Evolutionary conservation across 2,113 vertebrate species (phyloP).

Genomic region (Tetraodon nigroviridis): DNA sequence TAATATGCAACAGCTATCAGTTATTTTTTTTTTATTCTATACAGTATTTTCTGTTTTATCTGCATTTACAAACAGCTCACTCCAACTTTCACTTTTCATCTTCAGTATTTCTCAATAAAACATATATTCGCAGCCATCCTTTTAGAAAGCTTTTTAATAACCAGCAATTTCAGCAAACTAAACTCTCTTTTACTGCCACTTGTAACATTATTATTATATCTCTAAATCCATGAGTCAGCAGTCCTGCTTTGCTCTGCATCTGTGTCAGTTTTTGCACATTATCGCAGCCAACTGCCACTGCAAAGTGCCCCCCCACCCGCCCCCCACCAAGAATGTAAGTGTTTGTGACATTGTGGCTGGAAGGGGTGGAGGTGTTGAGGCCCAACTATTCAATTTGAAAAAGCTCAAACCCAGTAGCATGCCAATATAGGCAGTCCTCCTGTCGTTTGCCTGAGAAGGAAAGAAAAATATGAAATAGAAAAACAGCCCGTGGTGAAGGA

Average conservation of each 20-base stretch:
- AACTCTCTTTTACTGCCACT: constrained; percentile 12
- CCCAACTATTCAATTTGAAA: constrained; percentile 65
- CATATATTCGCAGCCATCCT: constrained; percentile 34
- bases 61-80: too few relatives aligned
- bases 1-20: constrained; percentile 41
- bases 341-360: constrained; percentile 65
- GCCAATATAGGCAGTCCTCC: constrained; percentile 47
- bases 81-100: constrained; percentile 12
- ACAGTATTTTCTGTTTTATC: neutral
- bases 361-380: constrained; percentile 59
- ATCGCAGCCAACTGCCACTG: constrained; percentile 41
- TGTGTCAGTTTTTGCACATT: constrained; percentile 40
- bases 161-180: constrained; percentile 22
- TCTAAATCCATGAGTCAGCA: constrained; percentile 50
- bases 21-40: constrained; percentile 31
- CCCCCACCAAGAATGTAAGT: constrained; percentile 52
- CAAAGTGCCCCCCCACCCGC: constrained; percentile 2
- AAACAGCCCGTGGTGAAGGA: constrained; percentile 35
- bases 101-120: constrained; percentile 8
- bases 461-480: constrained; percentile 38
- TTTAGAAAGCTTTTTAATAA: constrained; percentile 38
- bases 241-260: constrained; percentile 28
- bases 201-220: constrained; percentile 28
- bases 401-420: constrained; percentile 54
- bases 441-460: constrained; percentile 31